Conservation (phyloP, 2,888 invertebrate genomes). For the Cinara cedri region DNA sequence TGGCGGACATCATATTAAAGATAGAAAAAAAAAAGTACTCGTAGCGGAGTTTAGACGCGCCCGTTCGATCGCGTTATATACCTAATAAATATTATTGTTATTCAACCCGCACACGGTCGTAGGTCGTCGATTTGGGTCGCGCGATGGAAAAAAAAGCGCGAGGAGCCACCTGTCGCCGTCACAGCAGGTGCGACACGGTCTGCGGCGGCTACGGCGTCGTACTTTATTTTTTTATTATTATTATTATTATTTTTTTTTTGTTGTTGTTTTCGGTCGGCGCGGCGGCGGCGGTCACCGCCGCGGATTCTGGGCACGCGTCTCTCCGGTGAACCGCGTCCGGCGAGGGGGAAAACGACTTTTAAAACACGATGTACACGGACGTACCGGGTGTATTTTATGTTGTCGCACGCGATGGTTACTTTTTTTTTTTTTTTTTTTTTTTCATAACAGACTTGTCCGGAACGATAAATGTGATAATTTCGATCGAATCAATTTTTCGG, state of each 20-base stretch:
- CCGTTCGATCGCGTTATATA: too few species aligned
- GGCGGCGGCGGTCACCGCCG: constrained; percentile 16
- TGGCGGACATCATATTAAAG: background rate
- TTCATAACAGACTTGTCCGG: too few species aligned
- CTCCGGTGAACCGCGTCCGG: constrained; percentile 48
- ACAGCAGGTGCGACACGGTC: constrained; percentile 48
- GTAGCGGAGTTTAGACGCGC: too few species aligned
- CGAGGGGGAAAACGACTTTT: constrained; percentile 7
- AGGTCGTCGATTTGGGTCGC: constrained; percentile 14
- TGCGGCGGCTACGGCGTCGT: background rate
- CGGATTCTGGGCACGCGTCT: constrained; percentile 56
- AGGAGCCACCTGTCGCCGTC: constrained; percentile 12
- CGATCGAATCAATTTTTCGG: too few species aligned
- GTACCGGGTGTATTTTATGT: background rate
- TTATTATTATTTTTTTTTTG: constrained; percentile 14
- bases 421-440: too few species aligned
- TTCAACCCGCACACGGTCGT: constrained; percentile 1
- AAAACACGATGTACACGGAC: background rate
- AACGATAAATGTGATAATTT: too few species aligned
- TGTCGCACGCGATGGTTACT: background rate
- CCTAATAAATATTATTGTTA: constrained; percentile 18
- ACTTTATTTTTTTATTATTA: too few species aligned
- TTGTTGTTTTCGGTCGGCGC: background rate
- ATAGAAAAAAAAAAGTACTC: background rate
- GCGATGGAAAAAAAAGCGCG: constrained; percentile 15